Base-by-base conservation (phyloP, 2,113 vertebrate species). In the Xenopus laevis region DNA sequence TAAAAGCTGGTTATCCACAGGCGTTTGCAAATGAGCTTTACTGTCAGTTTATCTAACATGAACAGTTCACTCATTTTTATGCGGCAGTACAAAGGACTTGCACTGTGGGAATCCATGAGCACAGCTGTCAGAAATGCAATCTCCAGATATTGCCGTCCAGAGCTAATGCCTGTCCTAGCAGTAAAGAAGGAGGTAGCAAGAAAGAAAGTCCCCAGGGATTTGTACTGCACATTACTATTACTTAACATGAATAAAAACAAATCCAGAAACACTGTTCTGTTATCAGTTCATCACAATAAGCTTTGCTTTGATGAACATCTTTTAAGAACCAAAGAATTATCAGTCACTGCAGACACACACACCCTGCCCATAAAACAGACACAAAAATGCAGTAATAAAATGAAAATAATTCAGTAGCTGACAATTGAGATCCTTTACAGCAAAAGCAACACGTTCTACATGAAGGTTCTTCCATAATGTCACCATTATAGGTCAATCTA, bases 1-100 rank as follows among this genome's bases (percentile, higher is more conserved):
- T 85, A 85, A 84, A 74, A 83, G 83, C 80, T 75, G 60, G 72
- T 81, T 81, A 85, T 50, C 85, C 84, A 85, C 70, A 21, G 79
- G 77, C 61, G 78, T 72, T 63, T 83, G 77, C 57, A 83, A 86
- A 83, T 84, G 81, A 83, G 68, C 69, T 78, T 58, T 81, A 71
- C 81, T 79, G 86, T 79, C 81, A 82, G 79, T 77, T 66, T 52
- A 71, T 81, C 79, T 78, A 79, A 79, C 84, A 67, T 61, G 69
- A 84, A 82, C 76, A 72, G 57, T 59, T 63, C 57, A 15, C 21
- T 64, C 66, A 77, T 77, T 77, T 77, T 64, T 70, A 64, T 70
- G 20, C 74, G 47, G 58, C 74, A 70, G 74, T 70, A 77, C 67
- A 77, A 77, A 77, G 74, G 30, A 64, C 74, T 64, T 53, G 74